These are phyloP conservation scores for Pseudomyrmex flavicornis DNA, from an alignment of 1,140 invertebrate genomes.

Conservation along the genomic window DNA sequence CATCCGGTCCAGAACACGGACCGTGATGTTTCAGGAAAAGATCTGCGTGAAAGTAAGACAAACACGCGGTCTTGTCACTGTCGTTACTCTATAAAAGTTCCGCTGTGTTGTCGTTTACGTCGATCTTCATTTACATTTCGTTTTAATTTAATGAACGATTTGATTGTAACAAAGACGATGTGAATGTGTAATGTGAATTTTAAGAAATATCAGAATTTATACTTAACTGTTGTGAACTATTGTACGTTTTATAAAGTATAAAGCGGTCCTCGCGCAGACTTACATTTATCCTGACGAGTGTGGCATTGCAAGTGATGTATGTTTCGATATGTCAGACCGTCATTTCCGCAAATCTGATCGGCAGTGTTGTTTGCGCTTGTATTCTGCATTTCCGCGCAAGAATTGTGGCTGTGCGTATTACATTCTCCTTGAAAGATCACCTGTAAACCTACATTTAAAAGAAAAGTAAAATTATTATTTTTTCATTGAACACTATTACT, in stretches of 20 bases:
- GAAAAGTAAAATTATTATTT: neutral
- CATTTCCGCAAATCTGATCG: conserved; percentile 76
- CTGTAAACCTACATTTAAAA: conserved; percentile 20
- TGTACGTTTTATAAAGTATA: too few relatives aligned
- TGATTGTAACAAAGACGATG: neutral
- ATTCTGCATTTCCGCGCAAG: conserved; percentile 67
- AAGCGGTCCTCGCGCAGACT: conserved; percentile 21
- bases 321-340: conserved; percentile 77
- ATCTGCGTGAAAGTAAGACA: conserved; percentile 63
- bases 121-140: neutral
- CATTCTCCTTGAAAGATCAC: conserved; percentile 73
- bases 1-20: conserved; percentile 69
- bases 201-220: neutral
- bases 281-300: conserved; percentile 74
- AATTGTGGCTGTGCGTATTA: conserved; percentile 65
- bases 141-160: neutral
- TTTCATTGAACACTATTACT: too few relatives aligned
- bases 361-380: conserved; percentile 56
- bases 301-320: conserved; percentile 77
- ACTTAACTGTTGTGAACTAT: too few relatives aligned
- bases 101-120: neutral
- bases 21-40: conserved; percentile 72
- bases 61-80: too few relatives aligned
- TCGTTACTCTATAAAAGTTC: neutral
- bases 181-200: neutral